A percentile compares a stretch with the other conserved stretches of the same genome.
Evolutionary conservation across 2,797 vertebrate species (phyloP).

Genomic region (Anguilla megastoma): DNA sequence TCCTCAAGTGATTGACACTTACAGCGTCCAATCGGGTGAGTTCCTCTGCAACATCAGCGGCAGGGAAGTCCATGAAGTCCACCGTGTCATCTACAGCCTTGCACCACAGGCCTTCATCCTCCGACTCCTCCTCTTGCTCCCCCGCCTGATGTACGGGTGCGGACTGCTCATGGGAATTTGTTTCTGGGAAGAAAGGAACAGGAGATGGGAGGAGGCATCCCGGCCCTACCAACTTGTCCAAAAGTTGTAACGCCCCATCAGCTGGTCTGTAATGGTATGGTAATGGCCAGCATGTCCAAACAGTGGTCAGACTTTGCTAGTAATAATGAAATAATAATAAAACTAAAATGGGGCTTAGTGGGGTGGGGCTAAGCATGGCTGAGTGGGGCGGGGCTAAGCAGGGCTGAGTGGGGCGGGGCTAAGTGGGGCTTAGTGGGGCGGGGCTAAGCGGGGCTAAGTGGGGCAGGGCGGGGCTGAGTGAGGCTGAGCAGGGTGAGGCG

Average conservation of each 20-base stretch:
- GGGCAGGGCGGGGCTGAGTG: no score
- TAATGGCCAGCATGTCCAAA: background rate
- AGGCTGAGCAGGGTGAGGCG: no score
- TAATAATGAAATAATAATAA: background rate
- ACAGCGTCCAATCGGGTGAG: constrained; percentile 76
- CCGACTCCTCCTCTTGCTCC: constrained; percentile 42
- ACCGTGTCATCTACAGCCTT: constrained; percentile 50
- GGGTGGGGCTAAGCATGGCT: no score
- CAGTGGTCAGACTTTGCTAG: background rate
- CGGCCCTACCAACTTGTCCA: background rate
- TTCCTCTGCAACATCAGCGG: constrained; percentile 74
- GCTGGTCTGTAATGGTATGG: background rate
- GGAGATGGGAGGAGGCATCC: background rate
- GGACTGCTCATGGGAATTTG: constrained; percentile 28
- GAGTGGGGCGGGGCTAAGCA: no score
- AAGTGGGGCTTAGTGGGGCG: no score
- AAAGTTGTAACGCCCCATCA: background rate
- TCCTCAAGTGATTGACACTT: constrained; percentile 32
- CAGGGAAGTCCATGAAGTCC: constrained; percentile 72
- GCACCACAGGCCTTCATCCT: constrained; percentile 61
- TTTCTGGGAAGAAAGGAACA: constrained; percentile 43
- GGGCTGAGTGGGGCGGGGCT: no score
- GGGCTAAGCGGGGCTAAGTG: no score
- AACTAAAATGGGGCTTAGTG: no score
- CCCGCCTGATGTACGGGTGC: constrained; percentile 33